Conservation (phyloP, 2,888 invertebrate genomes). For the Rhopalosiphum nymphaeae region DNA sequence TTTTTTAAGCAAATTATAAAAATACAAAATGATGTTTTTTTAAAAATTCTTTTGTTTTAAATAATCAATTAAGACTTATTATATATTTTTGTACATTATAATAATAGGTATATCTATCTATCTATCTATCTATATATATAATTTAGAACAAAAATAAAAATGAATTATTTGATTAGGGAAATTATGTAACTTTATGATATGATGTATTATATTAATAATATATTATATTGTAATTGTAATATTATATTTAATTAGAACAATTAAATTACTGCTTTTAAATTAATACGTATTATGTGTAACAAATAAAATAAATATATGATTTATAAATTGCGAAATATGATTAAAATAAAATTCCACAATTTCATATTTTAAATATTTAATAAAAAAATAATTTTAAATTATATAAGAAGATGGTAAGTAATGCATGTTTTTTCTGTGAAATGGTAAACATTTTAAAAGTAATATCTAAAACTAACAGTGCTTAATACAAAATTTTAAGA, state of each 20-base stretch:
- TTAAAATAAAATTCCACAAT: neutral
- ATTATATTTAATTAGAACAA: too few relatives aligned
- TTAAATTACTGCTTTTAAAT: too few relatives aligned
- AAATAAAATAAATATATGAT: too few relatives aligned
- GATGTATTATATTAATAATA: too few relatives aligned
- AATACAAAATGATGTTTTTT: neutral
- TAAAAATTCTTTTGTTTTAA: neutral
- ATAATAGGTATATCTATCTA: neutral
- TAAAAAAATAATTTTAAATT: neutral
- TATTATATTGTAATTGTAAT: too few relatives aligned
- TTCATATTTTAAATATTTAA: neutral
- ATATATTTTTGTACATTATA: neutral
- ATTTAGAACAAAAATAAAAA: neutral
- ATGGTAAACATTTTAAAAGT: neutral
- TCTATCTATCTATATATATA: too few relatives aligned
- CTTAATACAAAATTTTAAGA: neutral
- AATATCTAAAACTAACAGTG: neutral
- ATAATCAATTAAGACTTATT: neutral
- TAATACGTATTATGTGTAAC: too few relatives aligned
- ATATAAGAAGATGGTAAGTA: neutral
- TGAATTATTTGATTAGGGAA: neutral
- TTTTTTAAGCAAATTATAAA: neutral
- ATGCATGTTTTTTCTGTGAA: neutral
- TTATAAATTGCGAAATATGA: neutral
- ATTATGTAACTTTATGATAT: neutral